These are phyloP conservation scores for Mechanitis messenoides DNA, from an alignment of 2,888 invertebrate genomes.

Conservation along the genomic window DNA sequence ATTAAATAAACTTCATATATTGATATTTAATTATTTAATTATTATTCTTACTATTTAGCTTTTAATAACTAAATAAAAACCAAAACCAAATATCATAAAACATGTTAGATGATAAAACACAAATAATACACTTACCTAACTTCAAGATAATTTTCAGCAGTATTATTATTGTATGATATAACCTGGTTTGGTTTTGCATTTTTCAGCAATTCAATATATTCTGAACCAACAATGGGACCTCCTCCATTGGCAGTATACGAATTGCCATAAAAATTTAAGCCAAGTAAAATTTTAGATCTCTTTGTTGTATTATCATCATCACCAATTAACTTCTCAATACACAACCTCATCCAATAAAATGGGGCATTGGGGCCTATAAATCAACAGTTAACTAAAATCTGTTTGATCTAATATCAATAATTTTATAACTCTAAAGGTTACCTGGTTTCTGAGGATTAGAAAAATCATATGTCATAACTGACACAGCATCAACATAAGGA, in stretches of 20 bases:
- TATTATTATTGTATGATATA: constrained; percentile 85
- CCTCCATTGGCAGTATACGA: constrained; percentile 90
- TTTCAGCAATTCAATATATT: constrained; percentile 86
- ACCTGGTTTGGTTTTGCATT: constrained; percentile 82
- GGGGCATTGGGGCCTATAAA: constrained; percentile 91
- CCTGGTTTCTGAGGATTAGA: constrained; percentile 89
- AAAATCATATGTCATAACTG: constrained; percentile 98
- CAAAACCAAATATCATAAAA: too few species aligned
- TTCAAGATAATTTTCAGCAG: constrained; percentile 90
- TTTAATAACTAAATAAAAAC: too few species aligned
- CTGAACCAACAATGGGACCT: constrained; percentile 86
- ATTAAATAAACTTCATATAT: too few species aligned
- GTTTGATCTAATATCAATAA: too few species aligned
- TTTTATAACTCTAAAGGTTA: constrained; percentile 33
- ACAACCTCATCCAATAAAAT: constrained; percentile 85
- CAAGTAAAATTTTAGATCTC: constrained; percentile 88
- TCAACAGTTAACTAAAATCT: constrained; percentile 8
- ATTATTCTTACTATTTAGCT: too few species aligned
- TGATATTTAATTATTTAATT: too few species aligned
- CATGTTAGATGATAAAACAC: too few species aligned
- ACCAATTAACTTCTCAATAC: constrained; percentile 84
- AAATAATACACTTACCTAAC: constrained; percentile 79
- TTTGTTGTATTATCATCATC: constrained; percentile 73
- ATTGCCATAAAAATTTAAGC: constrained; percentile 96
- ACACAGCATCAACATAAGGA: constrained; percentile 88